Percentiles rank a stretch among this genome's conserved stretches.
Conservation (phyloP, 2,113 vertebrate genomes). For the Actenoides hombroni region DNA sequence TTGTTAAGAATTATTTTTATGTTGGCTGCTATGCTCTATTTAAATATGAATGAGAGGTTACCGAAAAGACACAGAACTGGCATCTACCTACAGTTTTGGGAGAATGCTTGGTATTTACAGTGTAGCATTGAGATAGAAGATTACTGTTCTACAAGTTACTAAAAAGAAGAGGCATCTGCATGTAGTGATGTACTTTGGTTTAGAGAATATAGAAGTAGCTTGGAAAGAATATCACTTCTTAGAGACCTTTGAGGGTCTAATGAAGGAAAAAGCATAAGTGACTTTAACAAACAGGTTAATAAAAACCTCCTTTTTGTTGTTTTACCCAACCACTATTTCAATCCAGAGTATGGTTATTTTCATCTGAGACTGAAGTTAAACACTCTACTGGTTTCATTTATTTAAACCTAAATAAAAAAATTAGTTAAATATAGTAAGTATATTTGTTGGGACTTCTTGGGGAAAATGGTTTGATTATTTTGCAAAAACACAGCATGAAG, state of each 20-base stretch:
- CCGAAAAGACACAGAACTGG: not conserved
- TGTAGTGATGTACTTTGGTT: not conserved
- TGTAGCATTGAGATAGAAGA: not conserved
- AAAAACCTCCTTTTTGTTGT: not conserved
- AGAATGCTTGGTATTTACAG: not conserved
- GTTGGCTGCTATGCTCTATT: not conserved
- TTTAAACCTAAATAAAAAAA: not conserved
- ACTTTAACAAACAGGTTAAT: not conserved
- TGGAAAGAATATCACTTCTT: not conserved
- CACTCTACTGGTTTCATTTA: not conserved
- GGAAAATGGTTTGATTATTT: not conserved
- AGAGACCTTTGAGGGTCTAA: not conserved
- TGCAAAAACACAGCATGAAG: not conserved
- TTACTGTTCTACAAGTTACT: not conserved
- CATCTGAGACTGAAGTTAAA: not conserved
- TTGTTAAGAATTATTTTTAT: not conserved
- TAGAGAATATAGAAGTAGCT: not conserved
- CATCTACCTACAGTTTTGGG: not conserved
- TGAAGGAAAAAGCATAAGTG: not conserved
- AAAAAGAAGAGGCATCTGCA: not conserved
- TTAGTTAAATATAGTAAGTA: constrained; percentile 9
- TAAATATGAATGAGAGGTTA: not conserved
- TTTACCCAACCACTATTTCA: not conserved
- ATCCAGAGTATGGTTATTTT: not conserved
- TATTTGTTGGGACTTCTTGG: not conserved